These are phyloP conservation scores for Jaculus jaculus DNA, from an alignment of 2,113 vertebrate species.

Conservation along the genomic window DNA sequence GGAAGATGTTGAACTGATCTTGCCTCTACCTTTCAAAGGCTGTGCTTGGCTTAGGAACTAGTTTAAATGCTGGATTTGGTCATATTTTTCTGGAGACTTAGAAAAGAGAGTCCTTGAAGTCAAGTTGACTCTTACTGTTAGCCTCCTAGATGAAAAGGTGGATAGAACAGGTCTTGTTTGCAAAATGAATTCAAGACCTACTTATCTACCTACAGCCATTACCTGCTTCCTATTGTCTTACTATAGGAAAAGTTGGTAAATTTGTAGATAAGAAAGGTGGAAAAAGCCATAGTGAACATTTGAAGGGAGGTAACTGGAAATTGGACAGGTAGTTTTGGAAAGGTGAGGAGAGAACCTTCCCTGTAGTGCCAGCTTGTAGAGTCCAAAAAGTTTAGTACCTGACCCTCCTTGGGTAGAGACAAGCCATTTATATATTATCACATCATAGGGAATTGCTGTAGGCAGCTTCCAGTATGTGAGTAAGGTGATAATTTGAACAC, in stretches of 20 bases:
- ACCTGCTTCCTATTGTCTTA: background rate
- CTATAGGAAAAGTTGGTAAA: background rate
- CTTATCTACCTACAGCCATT: conserved; percentile 85
- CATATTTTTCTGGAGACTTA: conserved; percentile 85
- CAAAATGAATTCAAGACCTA: conserved; percentile 83
- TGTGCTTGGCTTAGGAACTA: background rate
- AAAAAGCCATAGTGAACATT: background rate
- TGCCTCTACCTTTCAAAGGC: background rate
- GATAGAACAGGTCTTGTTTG: conserved; percentile 88
- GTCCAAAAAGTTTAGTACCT: background rate
- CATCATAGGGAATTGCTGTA: background rate
- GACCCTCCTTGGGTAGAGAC: background rate
- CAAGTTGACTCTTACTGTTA: conserved; percentile 80
- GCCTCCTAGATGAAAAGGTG: conserved; percentile 89
- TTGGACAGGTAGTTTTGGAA: background rate
- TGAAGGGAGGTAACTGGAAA: background rate
- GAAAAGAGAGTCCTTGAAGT: conserved; percentile 86
- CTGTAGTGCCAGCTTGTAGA: background rate
- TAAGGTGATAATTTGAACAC: background rate
- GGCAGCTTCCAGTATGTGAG: background rate
- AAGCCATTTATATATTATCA: background rate
- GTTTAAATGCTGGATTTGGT: background rate
- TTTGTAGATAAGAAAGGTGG: background rate
- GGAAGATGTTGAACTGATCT: background rate
- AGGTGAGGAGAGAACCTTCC: background rate